Evolutionary conservation across 2,113 vertebrate species (phyloP), one percentile per base, ranked within the genome.

Genomic region (Actenoides hombroni): DNA sequence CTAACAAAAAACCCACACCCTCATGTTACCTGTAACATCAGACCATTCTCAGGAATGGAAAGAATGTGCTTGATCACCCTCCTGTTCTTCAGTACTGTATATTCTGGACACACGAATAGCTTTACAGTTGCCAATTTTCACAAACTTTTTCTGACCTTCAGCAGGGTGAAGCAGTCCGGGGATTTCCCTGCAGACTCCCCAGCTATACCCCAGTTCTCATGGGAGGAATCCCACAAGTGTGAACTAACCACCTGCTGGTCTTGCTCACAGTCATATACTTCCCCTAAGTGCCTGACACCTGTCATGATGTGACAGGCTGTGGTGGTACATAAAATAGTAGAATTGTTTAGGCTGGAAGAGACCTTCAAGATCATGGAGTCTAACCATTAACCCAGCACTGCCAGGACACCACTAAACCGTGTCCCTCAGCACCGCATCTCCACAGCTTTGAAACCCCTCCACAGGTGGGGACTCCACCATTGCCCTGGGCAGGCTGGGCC

Each of bases 241-340:
- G 86, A 53, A 61, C 59, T 56, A 88, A 69, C 42, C 28, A 51
- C 48, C 74, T 87, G n/a, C 56, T 60, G 19, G 26, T 86, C 78
- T 39, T 68, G 35, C 70, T 69, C 21, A 6, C 28, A 80, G 16
- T 23, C 57, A 16, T 8, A 3, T 24, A 8, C 42, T 39, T 42
- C 53, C 56, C 23, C 37, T 12, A 35, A 21, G 37, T 0, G 0
- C 54, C 69, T 40, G 40, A 35, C 1, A 2, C 40, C 44, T 2
- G 0, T 37, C 2, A 0, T 2, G 6, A 2, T 8, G 33, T 28
- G 57, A 67, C 20, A 73, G 56, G 67, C 84, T 64, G 8, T 21
- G 9, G n/a, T 23, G 23, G 33, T 25, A 51, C 49, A 25, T 19
- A 57, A 16, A 57, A 57, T 19, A 31, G 33, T 25, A 57, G 54